Evolutionary conservation across 2,113 vertebrate genomes (phyloP), one percentile per base, ranked within the genome.

Genomic region (Tetrax tetrax): DNA sequence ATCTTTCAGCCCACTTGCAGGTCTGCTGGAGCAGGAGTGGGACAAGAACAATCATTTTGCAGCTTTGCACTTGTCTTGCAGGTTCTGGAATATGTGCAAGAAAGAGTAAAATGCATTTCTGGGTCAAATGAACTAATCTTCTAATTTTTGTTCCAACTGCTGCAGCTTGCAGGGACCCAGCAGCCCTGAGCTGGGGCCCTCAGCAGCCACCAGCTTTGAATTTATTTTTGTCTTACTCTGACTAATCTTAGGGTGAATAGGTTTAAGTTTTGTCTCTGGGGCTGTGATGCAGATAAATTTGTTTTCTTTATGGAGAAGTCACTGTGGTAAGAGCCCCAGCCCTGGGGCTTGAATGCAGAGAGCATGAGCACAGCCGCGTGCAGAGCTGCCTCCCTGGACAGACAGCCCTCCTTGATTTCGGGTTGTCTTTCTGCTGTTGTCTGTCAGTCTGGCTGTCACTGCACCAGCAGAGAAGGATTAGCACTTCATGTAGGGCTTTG

Each of bases 221-320:
- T 92, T 89, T 75, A 64, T 79, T 84, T 95, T 92, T 93, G 27
- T 51, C 74, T 68, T 64, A 19, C 69, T 75, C 61, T 91, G 69
- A 60, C 83, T 93, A 53, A 84, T 91, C 89, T 91, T 63, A 82
- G 81, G 69, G 66, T 82, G 77, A 89, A 82, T 43, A 78, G 24
- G 29, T 82, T 75, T 89, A 59, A 66, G 72, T 59, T 87, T 92
- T 91, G 83, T 91, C 65, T 78, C 87, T 22, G 50, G 21, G 60
- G 33, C 57, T 78, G 53, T 24, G 61, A 60, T 74, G 65, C 69
- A 63, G 45, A 92, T 41, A 83, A 76, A 83, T 83, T 51, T 68
- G 31, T 84, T 94, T 87, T 85, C 79, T 76, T 89, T 89, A 50
- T 54, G 9, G 79, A 93, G 83, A 43, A 89, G 38, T 70, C 43